These are phyloP conservation scores for Drosophila nasuta DNA, from an alignment of 1,140 invertebrate genomes.

Conservation along the genomic window DNA sequence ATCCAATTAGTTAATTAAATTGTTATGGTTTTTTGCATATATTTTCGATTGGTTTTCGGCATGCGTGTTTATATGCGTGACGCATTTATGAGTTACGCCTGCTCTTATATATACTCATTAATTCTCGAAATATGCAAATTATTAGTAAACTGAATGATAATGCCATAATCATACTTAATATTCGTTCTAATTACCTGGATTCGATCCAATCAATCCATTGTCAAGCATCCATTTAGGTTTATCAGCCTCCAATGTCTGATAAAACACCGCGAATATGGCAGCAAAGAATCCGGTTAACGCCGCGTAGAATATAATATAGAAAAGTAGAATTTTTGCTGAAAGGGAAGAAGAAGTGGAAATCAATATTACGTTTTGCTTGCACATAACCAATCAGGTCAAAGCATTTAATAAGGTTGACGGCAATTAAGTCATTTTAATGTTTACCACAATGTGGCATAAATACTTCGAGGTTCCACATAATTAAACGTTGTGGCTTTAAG, in stretches of 20 bases:
- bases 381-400: neutral
- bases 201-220: constrained; percentile 93
- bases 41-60: constrained; percentile 1
- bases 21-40: neutral
- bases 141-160: neutral
- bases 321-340: constrained; percentile 95
- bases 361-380: neutral
- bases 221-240: constrained; percentile 94
- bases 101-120: neutral
- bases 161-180: neutral
- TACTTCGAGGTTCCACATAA: neutral
- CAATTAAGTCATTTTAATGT: constrained; percentile 38
- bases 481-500: constrained; percentile 16
- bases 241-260: constrained; percentile 94
- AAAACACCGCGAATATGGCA: constrained; percentile 96
- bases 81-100: neutral
- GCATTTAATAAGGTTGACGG: constrained; percentile 4
- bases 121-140: neutral
- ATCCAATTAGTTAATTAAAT: constrained; percentile 65
- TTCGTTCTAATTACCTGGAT: constrained; percentile 90
- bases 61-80: constrained; percentile 3
- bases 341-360: neutral
- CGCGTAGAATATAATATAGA: constrained; percentile 97
- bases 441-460: neutral
- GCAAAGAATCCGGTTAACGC: constrained; percentile 95